Evolutionary conservation across 2,113 vertebrate genomes (phyloP), one percentile per base, ranked within the genome.

Genomic region (Sapajus apella): DNA sequence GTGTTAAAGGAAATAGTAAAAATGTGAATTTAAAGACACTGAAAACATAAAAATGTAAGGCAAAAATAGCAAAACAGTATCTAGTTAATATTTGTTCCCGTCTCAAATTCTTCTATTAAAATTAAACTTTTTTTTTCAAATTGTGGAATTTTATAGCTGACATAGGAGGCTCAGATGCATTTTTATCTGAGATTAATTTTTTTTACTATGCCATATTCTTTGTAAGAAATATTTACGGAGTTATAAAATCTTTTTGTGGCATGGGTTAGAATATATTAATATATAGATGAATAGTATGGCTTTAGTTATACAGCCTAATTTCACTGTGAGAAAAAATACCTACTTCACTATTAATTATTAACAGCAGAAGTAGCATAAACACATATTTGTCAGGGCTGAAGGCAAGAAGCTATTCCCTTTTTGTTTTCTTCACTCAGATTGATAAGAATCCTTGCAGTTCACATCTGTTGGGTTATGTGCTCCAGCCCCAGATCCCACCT

Each of bases 101-200:
- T 66, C 55, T 96, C 52, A 95, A 88, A 82, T 87, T 40, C 75
- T 61, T 95, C 68, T 82, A 79, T 90, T 95, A 94, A 92, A 97
- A 96, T 58, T 55, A 77, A 20, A 77, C 32, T 37, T 55, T 80
- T 58, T 58, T 73, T 56, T 50, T 21, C 75, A 66, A 97, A 94
- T 93, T 87, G 66, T 66, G 10, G 58, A 75, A 72, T 92, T 96
- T 97, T 94, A 96, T 91, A 88, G 68, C 55, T 92, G 52, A 85
- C 66, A 83, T 96, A 92, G 95, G 83, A 96, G 77, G 68, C 45
- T 96, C 79, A 88, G 81, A 66, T 85, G 35, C 79, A 92, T 97
- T 97, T 96, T 97, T 94, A 96, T 95, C 37, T 83, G 76, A 94
- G 66, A 96, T 91, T 92, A 93, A 66, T 91, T 85, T 95, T 80